phyloP scores from a whole-genome alignment of 2,113 vertebrate species.

The Tursiops truncatus region DNA sequence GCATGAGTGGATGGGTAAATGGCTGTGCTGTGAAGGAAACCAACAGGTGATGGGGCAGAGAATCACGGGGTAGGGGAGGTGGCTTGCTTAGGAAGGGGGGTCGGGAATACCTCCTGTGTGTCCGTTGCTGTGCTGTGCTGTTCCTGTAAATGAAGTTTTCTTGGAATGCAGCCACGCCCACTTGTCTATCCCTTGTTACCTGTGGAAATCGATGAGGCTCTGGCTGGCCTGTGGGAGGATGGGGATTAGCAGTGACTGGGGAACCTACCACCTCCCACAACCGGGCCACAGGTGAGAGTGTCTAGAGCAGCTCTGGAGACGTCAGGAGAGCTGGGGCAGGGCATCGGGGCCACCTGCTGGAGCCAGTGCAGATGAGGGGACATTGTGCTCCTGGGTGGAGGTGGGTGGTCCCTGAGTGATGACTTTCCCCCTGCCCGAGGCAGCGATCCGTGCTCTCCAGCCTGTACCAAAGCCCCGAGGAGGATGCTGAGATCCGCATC shows the following conservation, averaged over 20 bases:
- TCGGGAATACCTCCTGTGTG: not conserved
- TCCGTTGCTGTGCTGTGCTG: no score
- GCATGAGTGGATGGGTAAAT: not conserved
- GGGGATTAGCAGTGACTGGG: not conserved
- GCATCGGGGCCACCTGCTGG: no score
- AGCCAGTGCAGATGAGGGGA: no score
- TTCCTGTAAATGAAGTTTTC: not conserved
- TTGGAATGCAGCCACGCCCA: not conserved
- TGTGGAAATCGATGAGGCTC: not conserved
- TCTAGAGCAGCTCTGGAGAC: not conserved
- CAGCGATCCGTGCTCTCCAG: slow-evolving; percentile 86
- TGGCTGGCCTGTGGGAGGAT: not conserved
- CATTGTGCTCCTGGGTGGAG: rapidly evolving
- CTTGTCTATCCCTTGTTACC: not conserved
- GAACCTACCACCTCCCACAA: not conserved
- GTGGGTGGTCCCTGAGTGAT: not conserved
- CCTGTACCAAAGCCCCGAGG: slow-evolving; percentile 84
- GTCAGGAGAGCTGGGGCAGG: rapidly evolving
- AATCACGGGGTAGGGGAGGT: not conserved
- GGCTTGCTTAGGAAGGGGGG: not conserved
- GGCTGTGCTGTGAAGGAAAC: not conserved
- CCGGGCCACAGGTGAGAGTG: rapidly evolving
- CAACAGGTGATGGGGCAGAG: not conserved
- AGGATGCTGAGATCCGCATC: slow-evolving; percentile 91
- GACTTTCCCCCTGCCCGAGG: slow-evolving; percentile 65